Evolutionary conservation across 1,140 invertebrate species (phyloP), one percentile per base, ranked within the genome.

Genomic region (Aphelinus atriplicis): DNA sequence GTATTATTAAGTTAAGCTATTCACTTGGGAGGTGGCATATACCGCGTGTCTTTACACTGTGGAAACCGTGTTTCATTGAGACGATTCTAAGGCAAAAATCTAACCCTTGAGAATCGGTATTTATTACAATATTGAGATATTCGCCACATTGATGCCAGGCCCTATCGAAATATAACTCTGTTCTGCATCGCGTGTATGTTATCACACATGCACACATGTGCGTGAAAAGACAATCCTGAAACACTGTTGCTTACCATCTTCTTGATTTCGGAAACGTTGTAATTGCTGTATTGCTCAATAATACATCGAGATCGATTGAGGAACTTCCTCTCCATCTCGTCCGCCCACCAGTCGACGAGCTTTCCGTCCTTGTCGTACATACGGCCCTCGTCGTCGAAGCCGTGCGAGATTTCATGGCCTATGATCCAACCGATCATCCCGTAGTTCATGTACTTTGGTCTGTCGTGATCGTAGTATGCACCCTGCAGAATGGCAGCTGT

Each of bases 371-470:
- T 90, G 81, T 93, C 91, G 82, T 90, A 93, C 85, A 93, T 91
- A 26, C 92, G 84, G 50, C 90, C 89, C 84, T 88, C 77, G 80
- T 91, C 91, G 85, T 92, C 92, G 83, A 92, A 93, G n/a, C 88
- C 89, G 65, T 90, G 89, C 2, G 89, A 89, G 42, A 90, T 89
- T 84, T 90, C 89, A 75, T 90, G 89, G 3, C 89, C 92, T 84
- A 93, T 92, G n/a, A 93, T 90, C 79, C 91, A 92, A 43, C 92
- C 92, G 82, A 94, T 93, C 7, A 89, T 91, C 90, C 91, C 93
- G 84, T 93, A 94, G 81, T 95, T 95, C 84, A 94, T 89, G 80
- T 94, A 94, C 82, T 90, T 90, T 2, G 93, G 93, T 73, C 91
- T 87, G 73, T 93, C 91, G 71, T 26, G 90, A 89, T 65, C 89